A percentile compares a stretch with the other conserved stretches of the same genome.
Evolutionary conservation across 2,113 vertebrate species (phyloP).

Genomic region (Amphilophus citrinellus): DNA sequence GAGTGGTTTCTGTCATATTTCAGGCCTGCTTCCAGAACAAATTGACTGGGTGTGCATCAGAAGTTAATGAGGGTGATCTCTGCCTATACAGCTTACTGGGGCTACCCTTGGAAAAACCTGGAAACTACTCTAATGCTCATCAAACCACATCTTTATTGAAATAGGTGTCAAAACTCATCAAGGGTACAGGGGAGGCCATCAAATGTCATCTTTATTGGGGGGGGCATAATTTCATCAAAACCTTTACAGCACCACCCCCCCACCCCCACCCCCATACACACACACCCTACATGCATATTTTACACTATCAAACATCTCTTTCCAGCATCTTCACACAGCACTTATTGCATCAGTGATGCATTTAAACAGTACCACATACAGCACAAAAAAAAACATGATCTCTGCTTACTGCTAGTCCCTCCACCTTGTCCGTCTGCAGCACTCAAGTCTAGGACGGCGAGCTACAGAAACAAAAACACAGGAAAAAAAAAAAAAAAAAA

Average conservation of each 20-base stretch:
- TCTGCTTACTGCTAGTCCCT: slow-evolving; percentile 90
- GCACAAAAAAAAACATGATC: neutral
- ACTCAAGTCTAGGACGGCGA: slow-evolving; percentile 99
- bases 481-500: too few relatives aligned
- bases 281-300: neutral
- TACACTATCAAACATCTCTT: neutral
- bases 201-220: too few relatives aligned
- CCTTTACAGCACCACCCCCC: neutral
- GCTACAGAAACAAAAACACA: slow-evolving; percentile 74
- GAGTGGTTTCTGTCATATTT: too few relatives aligned
- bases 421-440: slow-evolving; percentile 90
- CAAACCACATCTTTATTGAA: too few relatives aligned
- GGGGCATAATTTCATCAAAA: neutral
- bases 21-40: too few relatives aligned
- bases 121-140: too few relatives aligned
- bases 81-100: too few relatives aligned
- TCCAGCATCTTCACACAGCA: neutral
- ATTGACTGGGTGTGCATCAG: too few relatives aligned
- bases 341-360: neutral
- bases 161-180: too few relatives aligned
- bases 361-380: fast-evolving
- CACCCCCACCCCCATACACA: neutral
- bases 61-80: too few relatives aligned
- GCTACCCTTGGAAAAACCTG: too few relatives aligned
- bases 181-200: too few relatives aligned